phyloP scores from a whole-genome alignment of 1,140 invertebrate species.

The Neomicropteryx cornuta region DNA sequence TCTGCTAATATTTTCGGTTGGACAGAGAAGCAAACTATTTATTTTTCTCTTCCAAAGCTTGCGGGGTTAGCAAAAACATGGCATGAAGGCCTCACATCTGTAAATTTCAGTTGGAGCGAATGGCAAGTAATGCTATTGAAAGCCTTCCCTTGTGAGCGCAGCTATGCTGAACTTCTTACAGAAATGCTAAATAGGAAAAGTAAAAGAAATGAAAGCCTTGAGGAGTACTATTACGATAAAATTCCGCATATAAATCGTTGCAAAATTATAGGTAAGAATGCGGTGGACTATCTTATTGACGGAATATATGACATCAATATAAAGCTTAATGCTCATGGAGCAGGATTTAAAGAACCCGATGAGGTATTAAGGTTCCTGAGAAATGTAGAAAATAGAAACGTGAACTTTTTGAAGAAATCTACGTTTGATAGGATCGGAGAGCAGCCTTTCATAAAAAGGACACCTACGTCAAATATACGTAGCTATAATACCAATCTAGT shows the following conservation, averaged over 20 bases:
- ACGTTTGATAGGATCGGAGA: too few species aligned
- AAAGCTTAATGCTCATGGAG: constrained; percentile 4
- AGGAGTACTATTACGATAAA: constrained; percentile 10
- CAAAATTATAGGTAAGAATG: constrained; percentile 3
- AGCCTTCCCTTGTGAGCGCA: constrained; percentile 7
- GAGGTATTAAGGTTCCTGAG: constrained; percentile 5
- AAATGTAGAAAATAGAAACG: constrained; percentile 4
- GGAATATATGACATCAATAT: constrained; percentile 7
- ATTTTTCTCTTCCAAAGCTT: constrained; percentile 6
- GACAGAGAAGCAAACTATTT: constrained; percentile 7
- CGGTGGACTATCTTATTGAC: constrained; percentile 6
- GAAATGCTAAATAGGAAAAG: constrained; percentile 8
- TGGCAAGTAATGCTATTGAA: constrained; percentile 6
- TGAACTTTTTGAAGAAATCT: too few species aligned
- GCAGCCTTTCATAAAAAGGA: too few species aligned
- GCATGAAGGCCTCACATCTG: constrained; percentile 7
- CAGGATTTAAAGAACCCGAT: constrained; percentile 2
- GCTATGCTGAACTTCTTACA: constrained; percentile 5
- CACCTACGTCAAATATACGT: neutral
- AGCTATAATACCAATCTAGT: neutral
- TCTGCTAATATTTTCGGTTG: constrained; percentile 5
- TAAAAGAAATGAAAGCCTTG: constrained; percentile 5
- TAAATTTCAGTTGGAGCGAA: constrained; percentile 6
- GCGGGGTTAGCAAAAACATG: constrained; percentile 6
- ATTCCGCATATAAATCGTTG: constrained; percentile 7